A percentile compares a stretch with the other conserved stretches of the same genome.
Evolutionary conservation across 2,797 vertebrate species (phyloP).

Genomic region (Enteromius thamalakanensis): DNA sequence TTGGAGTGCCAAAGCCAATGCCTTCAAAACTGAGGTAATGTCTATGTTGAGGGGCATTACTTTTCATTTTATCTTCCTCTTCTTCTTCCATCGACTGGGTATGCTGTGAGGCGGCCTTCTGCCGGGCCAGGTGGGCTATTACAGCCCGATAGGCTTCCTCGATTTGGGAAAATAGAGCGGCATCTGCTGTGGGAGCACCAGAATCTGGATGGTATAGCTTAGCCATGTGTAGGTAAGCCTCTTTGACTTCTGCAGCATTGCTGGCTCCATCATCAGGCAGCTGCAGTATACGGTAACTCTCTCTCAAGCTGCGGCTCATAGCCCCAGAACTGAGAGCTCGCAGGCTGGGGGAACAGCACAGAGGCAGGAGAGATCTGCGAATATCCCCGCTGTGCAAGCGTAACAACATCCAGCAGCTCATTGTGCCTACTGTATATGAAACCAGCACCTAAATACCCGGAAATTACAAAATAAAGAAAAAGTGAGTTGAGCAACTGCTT

Average conservation of each 20-base stretch:
- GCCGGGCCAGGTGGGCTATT: slow-evolving; percentile 72
- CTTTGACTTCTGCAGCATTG: slow-evolving; percentile 81
- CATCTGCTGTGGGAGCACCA: slow-evolving; percentile 78
- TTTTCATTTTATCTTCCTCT: slow-evolving; percentile 76
- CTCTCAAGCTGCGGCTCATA: slow-evolving; percentile 68
- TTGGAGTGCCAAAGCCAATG: slow-evolving; percentile 88
- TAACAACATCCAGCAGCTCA: slow-evolving; percentile 68
- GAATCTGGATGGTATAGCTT: slow-evolving; percentile 93
- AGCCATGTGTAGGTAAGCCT: slow-evolving; percentile 84
- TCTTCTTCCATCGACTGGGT: slow-evolving; percentile 65
- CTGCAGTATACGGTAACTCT: slow-evolving; percentile 85
- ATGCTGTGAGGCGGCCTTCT: slow-evolving; percentile 41
- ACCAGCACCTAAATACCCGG: slow-evolving; percentile 4
- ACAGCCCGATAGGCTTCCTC: slow-evolving; percentile 88
- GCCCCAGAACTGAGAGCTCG: slow-evolving; percentile 59
- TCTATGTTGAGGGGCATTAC: slow-evolving; percentile 83
- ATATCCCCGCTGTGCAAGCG: slow-evolving; percentile 52
- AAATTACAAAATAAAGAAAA: slow-evolving; percentile 14
- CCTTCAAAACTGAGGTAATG: slow-evolving; percentile 96
- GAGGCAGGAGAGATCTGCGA: slow-evolving; percentile 54
- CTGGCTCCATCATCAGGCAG: slow-evolving; percentile 77
- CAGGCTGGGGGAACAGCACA: slow-evolving; percentile 41
- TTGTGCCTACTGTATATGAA: slow-evolving; percentile 42
- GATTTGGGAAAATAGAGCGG: slow-evolving; percentile 80
- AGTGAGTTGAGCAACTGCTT: background rate